phyloP scores from a whole-genome alignment of 1,140 invertebrate species.

The Heliconius melpomene region DNA sequence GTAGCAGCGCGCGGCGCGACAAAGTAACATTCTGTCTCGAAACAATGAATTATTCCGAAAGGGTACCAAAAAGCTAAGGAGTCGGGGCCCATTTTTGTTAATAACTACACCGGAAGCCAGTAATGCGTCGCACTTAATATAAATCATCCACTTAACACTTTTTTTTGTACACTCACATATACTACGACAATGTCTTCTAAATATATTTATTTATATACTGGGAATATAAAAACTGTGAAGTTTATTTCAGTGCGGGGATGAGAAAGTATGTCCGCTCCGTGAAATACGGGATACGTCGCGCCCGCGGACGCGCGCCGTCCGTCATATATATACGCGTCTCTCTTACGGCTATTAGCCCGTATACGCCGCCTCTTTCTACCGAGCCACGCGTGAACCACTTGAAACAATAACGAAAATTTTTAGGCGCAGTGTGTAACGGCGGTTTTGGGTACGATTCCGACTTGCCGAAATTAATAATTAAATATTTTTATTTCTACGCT shows the following conservation, averaged over 20 bases:
- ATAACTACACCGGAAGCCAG: constrained; percentile 73
- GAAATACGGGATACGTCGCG: constrained; percentile 67
- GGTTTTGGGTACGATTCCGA: neutral
- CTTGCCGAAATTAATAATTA: neutral
- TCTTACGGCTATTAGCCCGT: constrained; percentile 37
- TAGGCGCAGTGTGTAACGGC: constrained; percentile 19
- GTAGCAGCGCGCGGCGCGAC: constrained; percentile 41
- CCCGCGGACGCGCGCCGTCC: constrained; percentile 57
- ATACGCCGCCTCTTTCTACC: constrained; percentile 48
- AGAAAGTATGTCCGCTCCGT: constrained; percentile 69
- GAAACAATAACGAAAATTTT: constrained; percentile 68
- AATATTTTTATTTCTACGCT: neutral
- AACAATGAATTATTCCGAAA: constrained; percentile 64
- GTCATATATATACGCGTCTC: constrained; percentile 61
- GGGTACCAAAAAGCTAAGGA: constrained; percentile 47
- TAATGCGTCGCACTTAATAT: constrained; percentile 70
- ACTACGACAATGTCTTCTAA: constrained; percentile 72
- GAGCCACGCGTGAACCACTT: constrained; percentile 59
- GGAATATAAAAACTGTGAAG: constrained; percentile 70
- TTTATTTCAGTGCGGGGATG: constrained; percentile 72
- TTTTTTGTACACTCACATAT: constrained; percentile 53
- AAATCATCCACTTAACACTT: constrained; percentile 80
- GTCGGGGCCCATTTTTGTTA: constrained; percentile 53
- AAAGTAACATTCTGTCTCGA: constrained; percentile 43
- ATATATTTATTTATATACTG: constrained; percentile 50